phyloP scores from a whole-genome alignment of 2,797 vertebrate species.

The Eulemur rubriventer region DNA sequence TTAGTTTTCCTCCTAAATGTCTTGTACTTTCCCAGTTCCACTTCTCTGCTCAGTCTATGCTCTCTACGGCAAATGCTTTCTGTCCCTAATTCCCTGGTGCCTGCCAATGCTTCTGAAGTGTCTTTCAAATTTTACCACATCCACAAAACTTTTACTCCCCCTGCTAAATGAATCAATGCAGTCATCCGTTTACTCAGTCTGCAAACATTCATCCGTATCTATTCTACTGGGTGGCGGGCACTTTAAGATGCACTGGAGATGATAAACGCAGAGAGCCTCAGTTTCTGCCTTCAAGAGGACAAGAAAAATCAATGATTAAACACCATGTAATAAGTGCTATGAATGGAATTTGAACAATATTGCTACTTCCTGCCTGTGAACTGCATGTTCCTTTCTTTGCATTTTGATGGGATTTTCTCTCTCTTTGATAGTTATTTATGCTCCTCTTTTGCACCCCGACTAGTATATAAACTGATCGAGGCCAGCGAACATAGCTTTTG shows the following conservation, averaged over 20 bases:
- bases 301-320: constrained; percentile 32
- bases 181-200: not conserved
- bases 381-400: not conserved
- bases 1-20: not conserved
- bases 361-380: not conserved
- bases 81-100: not conserved
- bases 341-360: not conserved
- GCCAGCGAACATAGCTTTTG: not conserved
- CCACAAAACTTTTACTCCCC: not conserved
- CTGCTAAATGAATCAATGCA: not conserved
- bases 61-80: not conserved
- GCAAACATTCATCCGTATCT: not conserved
- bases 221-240: not conserved
- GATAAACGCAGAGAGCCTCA: not conserved
- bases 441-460: not conserved
- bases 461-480: not conserved
- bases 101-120: not conserved
- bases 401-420: constrained; percentile 17
- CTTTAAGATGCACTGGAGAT: not conserved
- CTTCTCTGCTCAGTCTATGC: not conserved
- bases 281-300: constrained; percentile 1
- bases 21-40: not conserved
- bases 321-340: not conserved
- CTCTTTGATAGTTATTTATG: not conserved
- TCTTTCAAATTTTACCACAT: not conserved